Evolutionary conservation across 2,797 vertebrate genomes (phyloP).

Genomic region (Hyperoplus lanceolatus): DNA sequence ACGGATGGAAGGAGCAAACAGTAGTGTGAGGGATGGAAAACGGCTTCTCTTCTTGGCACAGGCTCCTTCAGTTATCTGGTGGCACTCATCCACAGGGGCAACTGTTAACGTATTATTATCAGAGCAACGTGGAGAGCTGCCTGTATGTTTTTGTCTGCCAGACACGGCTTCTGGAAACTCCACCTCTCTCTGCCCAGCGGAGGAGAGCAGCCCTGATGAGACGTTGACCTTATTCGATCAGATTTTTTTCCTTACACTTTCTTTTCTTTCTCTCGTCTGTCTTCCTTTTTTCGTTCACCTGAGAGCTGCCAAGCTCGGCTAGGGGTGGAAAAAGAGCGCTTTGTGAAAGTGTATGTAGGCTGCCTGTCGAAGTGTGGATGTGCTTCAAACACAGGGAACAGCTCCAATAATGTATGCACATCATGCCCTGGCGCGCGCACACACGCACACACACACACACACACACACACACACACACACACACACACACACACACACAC

Average conservation of each 20-base stretch:
- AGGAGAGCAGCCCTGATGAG: conserved; percentile 42
- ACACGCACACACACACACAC: no score
- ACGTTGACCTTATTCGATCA: conserved; percentile 68
- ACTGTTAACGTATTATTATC: conserved; percentile 69
- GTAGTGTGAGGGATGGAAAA: conserved; percentile 15
- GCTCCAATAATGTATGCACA: conserved; percentile 74
- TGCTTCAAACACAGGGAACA: conserved; percentile 69
- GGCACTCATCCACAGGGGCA: conserved; percentile 52
- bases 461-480: no score
- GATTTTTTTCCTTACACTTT: conserved; percentile 28
- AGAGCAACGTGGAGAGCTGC: conserved; percentile 61
- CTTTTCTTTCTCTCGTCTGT: neutral
- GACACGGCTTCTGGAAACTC: conserved; percentile 51
- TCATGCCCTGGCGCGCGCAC: conserved; percentile 52
- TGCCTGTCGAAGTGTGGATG: conserved; percentile 55
- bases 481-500: no score
- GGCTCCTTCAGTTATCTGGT: conserved; percentile 55
- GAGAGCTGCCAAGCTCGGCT: conserved; percentile 61
- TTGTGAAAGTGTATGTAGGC: conserved; percentile 64
- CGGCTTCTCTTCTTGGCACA: conserved; percentile 31
- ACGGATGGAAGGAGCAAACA: conserved; percentile 26
- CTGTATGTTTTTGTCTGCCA: conserved; percentile 68
- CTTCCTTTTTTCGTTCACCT: conserved; percentile 18
- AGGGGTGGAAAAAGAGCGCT: conserved; percentile 34
- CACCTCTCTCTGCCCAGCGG: conserved; percentile 36